Base-by-base conservation (phyloP, 2,888 invertebrate species). In the Scelioninae gen. 2 region DNA sequence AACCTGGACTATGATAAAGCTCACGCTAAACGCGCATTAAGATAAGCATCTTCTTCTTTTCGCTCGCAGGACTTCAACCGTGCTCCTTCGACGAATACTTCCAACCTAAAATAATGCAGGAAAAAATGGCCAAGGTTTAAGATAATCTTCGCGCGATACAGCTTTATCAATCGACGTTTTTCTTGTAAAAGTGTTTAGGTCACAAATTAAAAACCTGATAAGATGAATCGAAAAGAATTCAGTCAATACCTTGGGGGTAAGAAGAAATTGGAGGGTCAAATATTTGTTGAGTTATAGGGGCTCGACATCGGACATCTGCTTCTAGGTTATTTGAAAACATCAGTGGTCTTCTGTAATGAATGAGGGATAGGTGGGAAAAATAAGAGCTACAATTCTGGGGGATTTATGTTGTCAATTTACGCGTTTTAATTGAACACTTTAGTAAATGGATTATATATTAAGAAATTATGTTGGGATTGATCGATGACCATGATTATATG, bases 1-100 rank as follows among this genome's bases (percentile, higher is more conserved):
- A 57, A n/a, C 50, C 43, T 18, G 19, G 25, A 13, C 57, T 0
- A 39, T 75, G 83, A 83, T 83, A 83, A 82, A 78, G 64, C 72
- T 78, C 83, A 83, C 83, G 83, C 82, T 74, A 83, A 79, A 75
- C 46, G 45, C 71, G 73, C 82, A 80, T 83, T 83, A 80, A 81
- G 82, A 82, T 82, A 74, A 68, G 33, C 69, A 82, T 81, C 78
- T 57, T 28, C 58, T 57, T 67, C 69, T 46, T 69, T 68, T 68
- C 25, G 33, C 43, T 70, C 25, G 33, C 41, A 65, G 68, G 31
- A 57, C 70, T 67, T 55, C 63, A 73, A 69, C 46, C 70, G 68
- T 60, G 63, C 65, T 55, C 68, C 60, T 41, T 52, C 61, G 41
- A 22, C 58, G 41, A 22, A 58, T 53, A 63, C 61, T 65, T 67